These are phyloP conservation scores for Anodontia alba DNA, from an alignment of 2,888 invertebrate species.

Conservation along the genomic window DNA sequence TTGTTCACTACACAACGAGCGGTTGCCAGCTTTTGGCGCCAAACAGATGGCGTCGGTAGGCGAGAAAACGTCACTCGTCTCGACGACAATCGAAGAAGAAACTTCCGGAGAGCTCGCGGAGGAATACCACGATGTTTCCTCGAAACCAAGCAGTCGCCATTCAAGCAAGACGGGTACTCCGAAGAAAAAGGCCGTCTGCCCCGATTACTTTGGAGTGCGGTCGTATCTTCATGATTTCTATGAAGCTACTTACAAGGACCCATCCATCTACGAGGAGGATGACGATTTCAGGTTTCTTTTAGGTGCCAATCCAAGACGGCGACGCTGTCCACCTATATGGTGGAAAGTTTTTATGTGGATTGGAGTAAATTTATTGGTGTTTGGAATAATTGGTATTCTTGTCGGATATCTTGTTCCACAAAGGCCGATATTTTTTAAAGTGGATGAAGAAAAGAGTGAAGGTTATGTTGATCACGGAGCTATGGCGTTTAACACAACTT, in stretches of 20 bases:
- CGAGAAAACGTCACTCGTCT: slow-evolving; percentile 39
- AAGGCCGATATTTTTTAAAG: slow-evolving; percentile 81
- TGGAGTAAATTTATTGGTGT: slow-evolving; percentile 85
- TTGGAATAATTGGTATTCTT: slow-evolving; percentile 86
- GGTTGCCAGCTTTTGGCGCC: slow-evolving; percentile 6
- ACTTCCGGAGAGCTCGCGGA: slow-evolving; percentile 49
- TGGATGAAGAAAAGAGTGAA: slow-evolving; percentile 80
- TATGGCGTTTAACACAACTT: slow-evolving; percentile 85
- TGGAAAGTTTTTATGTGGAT: slow-evolving; percentile 85
- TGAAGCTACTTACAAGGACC: slow-evolving; percentile 77
- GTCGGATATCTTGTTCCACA: slow-evolving; percentile 86
- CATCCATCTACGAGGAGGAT: slow-evolving; percentile 82
- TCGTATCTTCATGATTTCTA: slow-evolving; percentile 87
- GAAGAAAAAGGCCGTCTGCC: slow-evolving; percentile 81
- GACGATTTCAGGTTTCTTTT: slow-evolving; percentile 84
- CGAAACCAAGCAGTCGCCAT: slow-evolving; percentile 49
- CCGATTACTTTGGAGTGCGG: slow-evolving; percentile 85
- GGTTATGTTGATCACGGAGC: slow-evolving; percentile 84
- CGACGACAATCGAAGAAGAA: slow-evolving; percentile 30
- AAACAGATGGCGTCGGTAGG: slow-evolving; percentile 41
- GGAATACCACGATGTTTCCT: slow-evolving; percentile 59
- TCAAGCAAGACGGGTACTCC: slow-evolving; percentile 35
- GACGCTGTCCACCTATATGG: slow-evolving; percentile 83
- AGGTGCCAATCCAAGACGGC: slow-evolving; percentile 76
- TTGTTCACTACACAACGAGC: not conserved